Conservation (phyloP, 2,113 vertebrate species). For the Vimba vimba region DNA sequence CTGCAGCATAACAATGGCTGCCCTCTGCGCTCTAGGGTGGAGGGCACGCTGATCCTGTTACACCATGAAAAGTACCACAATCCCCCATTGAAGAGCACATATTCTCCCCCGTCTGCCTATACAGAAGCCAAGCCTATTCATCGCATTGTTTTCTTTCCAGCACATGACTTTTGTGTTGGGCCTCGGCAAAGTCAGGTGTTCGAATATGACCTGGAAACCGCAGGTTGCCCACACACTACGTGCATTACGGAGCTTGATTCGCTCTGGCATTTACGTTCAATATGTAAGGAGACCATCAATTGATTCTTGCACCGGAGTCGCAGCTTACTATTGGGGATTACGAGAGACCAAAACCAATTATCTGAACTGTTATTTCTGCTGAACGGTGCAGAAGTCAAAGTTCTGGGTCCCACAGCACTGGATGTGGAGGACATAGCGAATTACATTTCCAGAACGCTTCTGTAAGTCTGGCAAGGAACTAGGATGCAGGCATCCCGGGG, state of each 20-base stretch:
- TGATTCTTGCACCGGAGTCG: conserved; percentile 3
- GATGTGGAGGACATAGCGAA: conserved; percentile 37
- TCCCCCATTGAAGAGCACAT: conserved; percentile 45
- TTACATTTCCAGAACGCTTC: conserved; percentile 30
- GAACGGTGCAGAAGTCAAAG: conserved; percentile 30
- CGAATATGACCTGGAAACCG: conserved; percentile 37
- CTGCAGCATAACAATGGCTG: conserved; percentile 47
- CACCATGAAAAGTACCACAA: conserved; percentile 69
- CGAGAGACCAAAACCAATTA: conserved; percentile 46
- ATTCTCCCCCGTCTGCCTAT: conserved; percentile 34
- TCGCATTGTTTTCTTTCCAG: conserved; percentile 43
- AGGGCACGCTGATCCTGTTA: conserved; percentile 70
- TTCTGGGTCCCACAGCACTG: conserved; percentile 21
- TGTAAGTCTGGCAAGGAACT: neutral
- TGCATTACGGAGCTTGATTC: neutral
- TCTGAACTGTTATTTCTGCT: conserved; percentile 38
- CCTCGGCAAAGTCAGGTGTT: conserved; percentile 43
- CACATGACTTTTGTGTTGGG: conserved; percentile 35
- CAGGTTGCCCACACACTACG: neutral
- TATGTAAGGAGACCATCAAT: conserved; percentile 22
- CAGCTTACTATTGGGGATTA: conserved; percentile 23
- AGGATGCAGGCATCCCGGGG: neutral
- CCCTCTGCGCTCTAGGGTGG: conserved; percentile 52
- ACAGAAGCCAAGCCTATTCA: conserved; percentile 35
- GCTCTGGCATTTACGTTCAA: neutral